Conservation (phyloP, 2,888 invertebrate genomes). For the Caenorhabditis sp. region DNA sequence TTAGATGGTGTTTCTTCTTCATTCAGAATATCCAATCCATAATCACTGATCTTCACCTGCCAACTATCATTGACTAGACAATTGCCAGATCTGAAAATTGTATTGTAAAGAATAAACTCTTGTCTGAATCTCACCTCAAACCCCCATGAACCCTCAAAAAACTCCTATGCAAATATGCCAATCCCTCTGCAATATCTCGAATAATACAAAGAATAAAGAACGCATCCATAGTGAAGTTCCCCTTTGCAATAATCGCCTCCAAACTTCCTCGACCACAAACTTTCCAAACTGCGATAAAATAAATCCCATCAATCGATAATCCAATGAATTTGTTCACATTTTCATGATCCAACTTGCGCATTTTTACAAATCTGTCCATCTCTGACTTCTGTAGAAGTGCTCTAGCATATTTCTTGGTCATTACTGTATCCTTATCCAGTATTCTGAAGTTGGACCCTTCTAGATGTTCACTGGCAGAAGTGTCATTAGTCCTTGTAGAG, state of each 20-base stretch:
- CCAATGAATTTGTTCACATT: constrained; percentile 68
- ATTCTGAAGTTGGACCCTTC: constrained; percentile 10
- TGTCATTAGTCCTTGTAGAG: constrained; percentile 10
- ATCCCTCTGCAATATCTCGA: constrained; percentile 51
- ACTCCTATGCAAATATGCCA: constrained; percentile 48
- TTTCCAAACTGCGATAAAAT: constrained; percentile 59
- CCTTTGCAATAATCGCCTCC: constrained; percentile 48
- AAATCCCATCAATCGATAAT: constrained; percentile 57
- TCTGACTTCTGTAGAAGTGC: constrained; percentile 18
- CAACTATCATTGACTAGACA: constrained; percentile 64
- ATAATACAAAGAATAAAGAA: constrained; percentile 59
- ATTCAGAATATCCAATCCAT: constrained; percentile 15
- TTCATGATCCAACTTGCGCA: constrained; percentile 64
- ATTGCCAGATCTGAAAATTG: constrained; percentile 10
- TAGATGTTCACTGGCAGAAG: not conserved
- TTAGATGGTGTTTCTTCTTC: constrained; percentile 18
- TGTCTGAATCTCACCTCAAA: too few relatives aligned
- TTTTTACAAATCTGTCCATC: constrained; percentile 26
- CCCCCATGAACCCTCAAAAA: constrained; percentile 53
- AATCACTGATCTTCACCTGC: constrained; percentile 48
- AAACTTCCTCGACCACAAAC: constrained; percentile 56
- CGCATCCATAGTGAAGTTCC: constrained; percentile 54
- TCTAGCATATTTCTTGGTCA: constrained; percentile 32
- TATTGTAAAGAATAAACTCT: too few relatives aligned
- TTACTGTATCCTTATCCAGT: constrained; percentile 40